A percentile compares a stretch with the other conserved stretches of the same genome.
phyloP scores from a whole-genome alignment of 2,888 invertebrate species.

The Gisinianus flammeolus region DNA sequence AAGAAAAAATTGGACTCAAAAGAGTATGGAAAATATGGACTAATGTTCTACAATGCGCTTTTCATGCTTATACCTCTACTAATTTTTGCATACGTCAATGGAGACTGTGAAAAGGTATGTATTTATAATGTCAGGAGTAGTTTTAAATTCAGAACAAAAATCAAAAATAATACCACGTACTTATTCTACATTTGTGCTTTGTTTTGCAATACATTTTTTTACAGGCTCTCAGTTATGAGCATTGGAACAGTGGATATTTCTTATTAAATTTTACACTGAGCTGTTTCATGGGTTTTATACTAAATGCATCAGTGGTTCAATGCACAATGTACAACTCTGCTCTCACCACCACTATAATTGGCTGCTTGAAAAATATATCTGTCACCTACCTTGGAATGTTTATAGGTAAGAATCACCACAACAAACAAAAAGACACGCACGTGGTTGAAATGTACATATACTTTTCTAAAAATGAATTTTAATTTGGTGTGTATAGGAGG shows the following conservation, averaged over 20 bases:
- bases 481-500: slow-evolving; percentile 70
- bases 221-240: slow-evolving; percentile 68
- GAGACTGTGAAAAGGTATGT: slow-evolving; percentile 70
- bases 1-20: slow-evolving; percentile 96
- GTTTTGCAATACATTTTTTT: not conserved
- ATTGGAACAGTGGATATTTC: slow-evolving; percentile 80
- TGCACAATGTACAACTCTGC: slow-evolving; percentile 98
- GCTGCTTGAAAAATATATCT: slow-evolving; percentile 96
- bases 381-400: slow-evolving; percentile 98
- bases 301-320: slow-evolving; percentile 92
- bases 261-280: slow-evolving; percentile 82
- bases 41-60: slow-evolving; percentile 90
- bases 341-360: slow-evolving; percentile 97
- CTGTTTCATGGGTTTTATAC: slow-evolving; percentile 94
- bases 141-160: not conserved
- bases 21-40: slow-evolving; percentile 88
- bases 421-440: not conserved
- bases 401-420: slow-evolving; percentile 63
- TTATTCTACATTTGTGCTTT: not conserved
- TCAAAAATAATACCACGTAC: not conserved
- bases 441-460: not conserved
- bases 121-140: not conserved
- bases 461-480: not conserved
- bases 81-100: slow-evolving; percentile 74
- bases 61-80: slow-evolving; percentile 84